A percentile compares a stretch with the other conserved stretches of the same genome.
Evolutionary conservation across 2,113 vertebrate genomes (phyloP).

Genomic region (Sinocyclocheilus grahami): DNA sequence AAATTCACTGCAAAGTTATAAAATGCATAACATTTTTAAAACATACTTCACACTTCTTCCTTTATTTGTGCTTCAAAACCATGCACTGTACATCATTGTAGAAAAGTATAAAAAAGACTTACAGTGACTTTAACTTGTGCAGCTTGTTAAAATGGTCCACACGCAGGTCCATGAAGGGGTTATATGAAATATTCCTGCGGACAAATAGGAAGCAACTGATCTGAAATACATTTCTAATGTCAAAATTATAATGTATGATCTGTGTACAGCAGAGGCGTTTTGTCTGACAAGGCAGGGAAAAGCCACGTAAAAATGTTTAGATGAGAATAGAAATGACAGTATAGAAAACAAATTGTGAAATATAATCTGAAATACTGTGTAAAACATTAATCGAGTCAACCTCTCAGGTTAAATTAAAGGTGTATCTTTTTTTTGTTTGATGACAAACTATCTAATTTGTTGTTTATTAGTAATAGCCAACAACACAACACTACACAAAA

Average conservation of each 20-base stretch:
- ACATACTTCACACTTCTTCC: not conserved
- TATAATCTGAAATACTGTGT: not conserved
- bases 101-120: slow-evolving; percentile 70
- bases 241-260: no score
- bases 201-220: slow-evolving; percentile 40
- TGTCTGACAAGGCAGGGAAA: no score
- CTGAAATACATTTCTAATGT: not conserved
- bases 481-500: not conserved
- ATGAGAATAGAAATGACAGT: no score
- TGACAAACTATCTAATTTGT: not conserved
- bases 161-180: slow-evolving; percentile 89
- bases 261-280: no score
- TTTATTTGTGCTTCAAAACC: not conserved
- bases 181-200: slow-evolving; percentile 91
- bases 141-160: slow-evolving; percentile 89
- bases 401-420: not conserved
- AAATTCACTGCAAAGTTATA: not conserved
- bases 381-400: not conserved
- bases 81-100: not conserved
- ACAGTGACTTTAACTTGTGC: slow-evolving; percentile 91
- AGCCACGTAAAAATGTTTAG: no score
- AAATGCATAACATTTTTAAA: not conserved
- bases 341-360: not conserved
- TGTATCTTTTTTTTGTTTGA: not conserved
- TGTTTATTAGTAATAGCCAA: not conserved